Evolutionary conservation across 2,113 vertebrate genomes (phyloP).

Genomic region (Mirza zaza): DNA sequence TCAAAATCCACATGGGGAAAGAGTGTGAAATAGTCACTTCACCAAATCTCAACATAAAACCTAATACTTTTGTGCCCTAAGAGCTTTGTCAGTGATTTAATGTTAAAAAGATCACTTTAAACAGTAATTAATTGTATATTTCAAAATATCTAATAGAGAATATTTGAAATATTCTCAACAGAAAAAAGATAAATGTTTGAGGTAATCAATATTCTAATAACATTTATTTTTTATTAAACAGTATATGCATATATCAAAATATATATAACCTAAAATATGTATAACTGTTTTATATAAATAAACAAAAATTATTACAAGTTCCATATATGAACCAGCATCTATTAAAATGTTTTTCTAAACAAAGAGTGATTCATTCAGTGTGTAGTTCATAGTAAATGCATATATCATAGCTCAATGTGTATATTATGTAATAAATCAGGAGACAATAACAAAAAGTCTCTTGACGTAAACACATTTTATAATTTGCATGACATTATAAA

Average conservation of each 20-base stretch:
- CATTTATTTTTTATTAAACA: background rate
- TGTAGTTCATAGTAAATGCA: background rate
- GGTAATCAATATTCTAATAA: background rate
- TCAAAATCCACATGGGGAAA: background rate
- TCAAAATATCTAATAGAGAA: background rate
- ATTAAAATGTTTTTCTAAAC: background rate
- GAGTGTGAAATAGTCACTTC: background rate
- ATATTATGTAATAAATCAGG: background rate
- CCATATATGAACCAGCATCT: background rate
- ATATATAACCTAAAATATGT: background rate
- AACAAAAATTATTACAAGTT: background rate
- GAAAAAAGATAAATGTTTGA: background rate
- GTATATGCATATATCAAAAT: background rate
- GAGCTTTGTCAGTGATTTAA: background rate
- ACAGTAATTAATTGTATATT: background rate
- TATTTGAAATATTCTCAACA: background rate
- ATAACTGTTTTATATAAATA: background rate
- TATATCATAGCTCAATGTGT: background rate
- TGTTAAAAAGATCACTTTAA: background rate
- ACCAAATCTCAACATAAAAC: background rate
- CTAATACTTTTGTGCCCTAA: background rate
- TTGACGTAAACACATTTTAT: background rate
- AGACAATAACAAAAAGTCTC: background rate
- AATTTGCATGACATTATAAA: background rate
- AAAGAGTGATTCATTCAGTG: background rate